Percentiles rank a stretch among this genome's conserved stretches.
Evolutionary conservation across 2,113 vertebrate genomes (phyloP).

Genomic region (Saccopteryx bilineata): DNA sequence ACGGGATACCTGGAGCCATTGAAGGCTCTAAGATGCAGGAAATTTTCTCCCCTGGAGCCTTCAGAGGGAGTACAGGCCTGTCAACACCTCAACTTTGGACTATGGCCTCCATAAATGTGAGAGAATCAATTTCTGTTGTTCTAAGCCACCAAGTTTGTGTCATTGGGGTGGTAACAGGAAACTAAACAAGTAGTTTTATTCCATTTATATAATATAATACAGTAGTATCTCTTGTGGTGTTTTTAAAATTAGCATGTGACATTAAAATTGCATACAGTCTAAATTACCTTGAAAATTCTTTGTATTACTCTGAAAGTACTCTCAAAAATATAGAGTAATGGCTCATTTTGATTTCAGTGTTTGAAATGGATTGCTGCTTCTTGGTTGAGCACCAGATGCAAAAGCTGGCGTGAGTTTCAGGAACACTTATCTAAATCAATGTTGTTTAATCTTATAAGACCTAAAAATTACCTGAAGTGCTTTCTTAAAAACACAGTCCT

Average conservation of each 20-base stretch:
- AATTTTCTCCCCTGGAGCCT: neutral
- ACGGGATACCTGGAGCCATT: neutral
- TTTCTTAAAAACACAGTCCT: neutral
- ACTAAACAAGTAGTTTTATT: neutral
- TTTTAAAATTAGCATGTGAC: neutral
- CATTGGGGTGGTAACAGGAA: neutral
- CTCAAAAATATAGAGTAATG: neutral
- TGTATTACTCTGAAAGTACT: neutral
- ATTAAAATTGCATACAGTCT: constrained; percentile 1
- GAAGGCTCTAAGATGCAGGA: neutral
- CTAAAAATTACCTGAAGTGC: neutral
- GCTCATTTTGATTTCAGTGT: neutral
- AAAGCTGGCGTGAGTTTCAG: constrained; percentile 43
- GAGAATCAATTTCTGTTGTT: neutral
- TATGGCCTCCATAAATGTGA: neutral
- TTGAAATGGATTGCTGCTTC: constrained; percentile 37
- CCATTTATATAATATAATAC: neutral
- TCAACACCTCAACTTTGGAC: neutral
- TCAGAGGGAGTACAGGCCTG: neutral
- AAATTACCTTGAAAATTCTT: constrained; percentile 17
- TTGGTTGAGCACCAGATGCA: constrained; percentile 23
- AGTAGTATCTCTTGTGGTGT: neutral
- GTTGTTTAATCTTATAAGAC: neutral
- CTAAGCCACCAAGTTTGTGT: neutral
- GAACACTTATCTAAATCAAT: neutral